Evolutionary conservation across 2,113 vertebrate genomes (phyloP).

Genomic region (Aramus guarauna): DNA sequence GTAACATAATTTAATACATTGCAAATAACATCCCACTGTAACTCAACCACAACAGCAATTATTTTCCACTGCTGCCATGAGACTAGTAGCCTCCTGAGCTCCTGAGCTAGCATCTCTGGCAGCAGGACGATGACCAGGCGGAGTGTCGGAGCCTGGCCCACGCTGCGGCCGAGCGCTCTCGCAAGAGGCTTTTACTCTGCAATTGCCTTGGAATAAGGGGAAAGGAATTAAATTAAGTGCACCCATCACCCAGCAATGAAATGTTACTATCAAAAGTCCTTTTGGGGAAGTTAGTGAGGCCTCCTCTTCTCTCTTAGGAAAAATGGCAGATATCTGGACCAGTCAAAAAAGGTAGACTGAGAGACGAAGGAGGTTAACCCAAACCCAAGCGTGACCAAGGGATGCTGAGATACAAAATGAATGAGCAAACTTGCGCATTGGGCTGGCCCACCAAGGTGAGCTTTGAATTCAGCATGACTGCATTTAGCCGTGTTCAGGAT

Average conservation of each 20-base stretch:
- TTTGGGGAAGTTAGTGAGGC: not conserved
- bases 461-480: not conserved
- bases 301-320: not conserved
- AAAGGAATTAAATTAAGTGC: not conserved
- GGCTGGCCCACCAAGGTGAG: not conserved
- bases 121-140: not conserved
- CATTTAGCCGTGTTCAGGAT: not conserved
- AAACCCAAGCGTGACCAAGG: not conserved
- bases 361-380: not conserved
- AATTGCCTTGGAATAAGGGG: not conserved
- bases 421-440: accelerated
- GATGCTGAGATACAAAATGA: not conserved
- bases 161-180: accelerated
- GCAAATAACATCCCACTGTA: not conserved
- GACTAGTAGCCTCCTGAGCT: not conserved
- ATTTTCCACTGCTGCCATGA: not conserved
- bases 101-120: not conserved
- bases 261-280: not conserved
- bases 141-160: not conserved
- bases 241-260: not conserved
- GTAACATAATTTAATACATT: not conserved
- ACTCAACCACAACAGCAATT: not conserved
- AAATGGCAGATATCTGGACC: not conserved
- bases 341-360: not conserved
- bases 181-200: not conserved